A percentile compares a stretch with the other conserved stretches of the same genome.
These are phyloP conservation scores for Abrostola triplasia DNA, from an alignment of 2,888 invertebrate genomes.

Conservation along the genomic window DNA sequence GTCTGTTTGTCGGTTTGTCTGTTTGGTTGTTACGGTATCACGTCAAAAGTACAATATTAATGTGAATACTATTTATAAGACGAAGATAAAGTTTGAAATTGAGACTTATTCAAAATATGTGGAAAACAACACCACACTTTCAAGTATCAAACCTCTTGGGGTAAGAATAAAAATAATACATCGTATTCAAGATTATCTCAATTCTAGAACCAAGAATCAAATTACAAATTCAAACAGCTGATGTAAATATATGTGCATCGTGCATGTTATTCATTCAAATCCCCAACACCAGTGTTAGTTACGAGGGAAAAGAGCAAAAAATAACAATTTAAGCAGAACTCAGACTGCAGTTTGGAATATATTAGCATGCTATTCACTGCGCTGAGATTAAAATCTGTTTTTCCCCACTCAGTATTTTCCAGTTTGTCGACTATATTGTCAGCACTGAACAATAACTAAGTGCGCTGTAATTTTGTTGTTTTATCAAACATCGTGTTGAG, in stretches of 20 bases:
- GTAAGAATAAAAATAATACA: no score
- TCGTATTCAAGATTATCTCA: no score
- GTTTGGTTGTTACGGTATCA: no score
- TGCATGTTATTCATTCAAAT: slow-evolving; percentile 22
- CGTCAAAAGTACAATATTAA: no score
- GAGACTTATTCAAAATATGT: no score
- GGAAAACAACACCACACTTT: no score
- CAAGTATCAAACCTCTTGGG: no score
- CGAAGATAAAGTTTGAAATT: no score
- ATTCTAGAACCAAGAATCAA: no score
- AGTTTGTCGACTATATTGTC: slow-evolving; percentile 41
- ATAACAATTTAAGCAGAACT: slow-evolving; percentile 22
- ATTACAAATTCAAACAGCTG: neutral
- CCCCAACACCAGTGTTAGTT: slow-evolving; percentile 17
- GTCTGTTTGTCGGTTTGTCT: no score
- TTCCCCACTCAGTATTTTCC: slow-evolving; percentile 40
- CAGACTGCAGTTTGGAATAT: slow-evolving; percentile 33
- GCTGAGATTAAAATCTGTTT: slow-evolving; percentile 48
- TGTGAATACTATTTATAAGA: no score
- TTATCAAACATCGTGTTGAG: neutral
- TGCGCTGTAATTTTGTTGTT: slow-evolving; percentile 35
- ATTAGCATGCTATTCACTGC: slow-evolving; percentile 34
- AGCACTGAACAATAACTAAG: slow-evolving; percentile 31
- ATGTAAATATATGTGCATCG: neutral
- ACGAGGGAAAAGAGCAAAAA: neutral